These are phyloP conservation scores for Criorhina ranunculi DNA, from an alignment of 2,888 invertebrate species.

Conservation along the genomic window DNA sequence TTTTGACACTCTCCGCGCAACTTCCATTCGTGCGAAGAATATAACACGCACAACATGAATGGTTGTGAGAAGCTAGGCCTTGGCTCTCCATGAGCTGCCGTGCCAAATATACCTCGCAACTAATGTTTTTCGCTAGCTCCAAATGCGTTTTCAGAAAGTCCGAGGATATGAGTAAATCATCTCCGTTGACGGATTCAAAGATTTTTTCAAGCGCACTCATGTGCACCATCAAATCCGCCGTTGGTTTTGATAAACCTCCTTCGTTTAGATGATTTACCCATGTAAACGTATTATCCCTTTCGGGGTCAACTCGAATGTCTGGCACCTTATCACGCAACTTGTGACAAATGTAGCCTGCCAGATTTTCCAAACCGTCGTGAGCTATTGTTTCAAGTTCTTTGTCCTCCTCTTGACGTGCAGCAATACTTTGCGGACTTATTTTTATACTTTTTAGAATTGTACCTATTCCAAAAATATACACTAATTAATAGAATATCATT, in stretches of 20 bases:
- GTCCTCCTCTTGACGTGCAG: slow-evolving; percentile 15
- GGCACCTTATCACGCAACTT: slow-evolving; percentile 22
- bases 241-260: slow-evolving; percentile 57
- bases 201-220: slow-evolving; percentile 28
- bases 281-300: slow-evolving; percentile 20
- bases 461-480: slow-evolving; percentile 6
- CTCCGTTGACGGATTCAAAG: slow-evolving; percentile 32
- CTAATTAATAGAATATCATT: slow-evolving; percentile 5
- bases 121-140: slow-evolving; percentile 1
- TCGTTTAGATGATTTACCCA: slow-evolving; percentile 60
- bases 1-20: too few relatives aligned
- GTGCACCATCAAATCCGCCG: slow-evolving; percentile 20
- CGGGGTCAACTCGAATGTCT: slow-evolving; percentile 6
- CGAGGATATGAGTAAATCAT: slow-evolving; percentile 13
- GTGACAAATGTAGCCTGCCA: slow-evolving; percentile 59
- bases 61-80: too few relatives aligned
- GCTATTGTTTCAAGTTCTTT: slow-evolving; percentile 29
- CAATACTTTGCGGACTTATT: background rate
- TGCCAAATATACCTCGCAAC: background rate
- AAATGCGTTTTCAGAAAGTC: slow-evolving; percentile 8
- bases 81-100: too few relatives aligned
- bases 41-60: too few relatives aligned
- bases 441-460: slow-evolving; percentile 2
- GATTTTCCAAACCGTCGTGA: slow-evolving; percentile 56
- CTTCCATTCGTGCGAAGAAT: too few relatives aligned